These are phyloP conservation scores for Bombylius major DNA, from an alignment of 2,888 invertebrate species.

Conservation along the genomic window DNA sequence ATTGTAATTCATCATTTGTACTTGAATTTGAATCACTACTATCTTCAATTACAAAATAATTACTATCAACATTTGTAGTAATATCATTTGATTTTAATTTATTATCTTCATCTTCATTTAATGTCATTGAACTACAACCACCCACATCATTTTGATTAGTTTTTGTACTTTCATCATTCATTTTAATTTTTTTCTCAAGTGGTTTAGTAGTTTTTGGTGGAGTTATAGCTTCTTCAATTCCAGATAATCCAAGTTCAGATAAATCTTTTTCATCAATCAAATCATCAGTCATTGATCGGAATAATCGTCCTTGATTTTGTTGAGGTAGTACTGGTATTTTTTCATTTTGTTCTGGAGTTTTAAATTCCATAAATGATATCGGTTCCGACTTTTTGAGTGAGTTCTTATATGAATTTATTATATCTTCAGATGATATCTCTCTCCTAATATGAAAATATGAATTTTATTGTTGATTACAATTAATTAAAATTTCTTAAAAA, in stretches of 20 bases:
- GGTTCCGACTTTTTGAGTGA: background rate
- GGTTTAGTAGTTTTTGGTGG: conserved; percentile 9
- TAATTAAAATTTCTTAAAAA: too few relatives aligned
- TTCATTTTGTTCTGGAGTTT: conserved; percentile 10
- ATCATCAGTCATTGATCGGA: conserved; percentile 8
- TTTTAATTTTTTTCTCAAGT: background rate
- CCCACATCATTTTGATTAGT: too few relatives aligned
- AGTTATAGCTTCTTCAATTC: conserved; percentile 10
- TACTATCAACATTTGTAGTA: too few relatives aligned
- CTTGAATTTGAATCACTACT: background rate
- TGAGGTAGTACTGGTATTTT: conserved; percentile 14
- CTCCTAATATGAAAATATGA: conserved; percentile 15
- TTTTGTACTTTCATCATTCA: background rate
- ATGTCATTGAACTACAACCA: too few relatives aligned
- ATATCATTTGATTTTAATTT: too few relatives aligned
- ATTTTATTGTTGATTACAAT: too few relatives aligned
- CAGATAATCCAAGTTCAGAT: background rate
- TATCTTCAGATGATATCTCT: conserved; percentile 8
- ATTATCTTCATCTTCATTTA: too few relatives aligned
- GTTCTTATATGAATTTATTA: background rate
- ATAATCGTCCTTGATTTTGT: conserved; percentile 8
- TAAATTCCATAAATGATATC: conserved; percentile 4
- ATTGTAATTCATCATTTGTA: background rate
- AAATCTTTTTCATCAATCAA: conserved; percentile 10
- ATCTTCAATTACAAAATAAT: background rate